These are phyloP conservation scores for Drosophila leonis DNA, from an alignment of 2,888 invertebrate species.

Conservation along the genomic window DNA sequence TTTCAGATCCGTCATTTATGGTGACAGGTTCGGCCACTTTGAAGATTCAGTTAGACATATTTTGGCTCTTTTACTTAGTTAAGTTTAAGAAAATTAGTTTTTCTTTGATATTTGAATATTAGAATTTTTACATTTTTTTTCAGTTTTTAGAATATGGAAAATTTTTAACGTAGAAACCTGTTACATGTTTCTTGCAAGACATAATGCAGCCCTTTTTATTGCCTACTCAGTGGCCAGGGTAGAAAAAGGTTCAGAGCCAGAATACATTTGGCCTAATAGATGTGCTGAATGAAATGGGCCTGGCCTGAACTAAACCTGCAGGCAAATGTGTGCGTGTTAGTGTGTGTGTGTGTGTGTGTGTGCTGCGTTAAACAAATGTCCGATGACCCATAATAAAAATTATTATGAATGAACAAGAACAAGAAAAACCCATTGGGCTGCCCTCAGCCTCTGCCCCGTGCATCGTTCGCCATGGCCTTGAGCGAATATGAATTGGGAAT, in stretches of 20 bases:
- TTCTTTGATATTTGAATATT: too few species aligned
- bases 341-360: slow-evolving; percentile 42
- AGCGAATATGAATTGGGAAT: slow-evolving; percentile 35
- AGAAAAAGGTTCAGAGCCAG: slow-evolving; percentile 50
- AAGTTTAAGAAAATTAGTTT: too few species aligned
- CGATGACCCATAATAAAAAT: slow-evolving; percentile 82
- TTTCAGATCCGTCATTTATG: too few species aligned
- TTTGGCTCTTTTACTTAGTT: too few species aligned
- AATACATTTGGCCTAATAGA: slow-evolving; percentile 76
- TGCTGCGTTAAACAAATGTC: slow-evolving; percentile 77
- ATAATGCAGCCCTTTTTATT: slow-evolving; percentile 5
- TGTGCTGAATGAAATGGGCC: slow-evolving; percentile 72
- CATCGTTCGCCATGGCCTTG: slow-evolving; percentile 15
- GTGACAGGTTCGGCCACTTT: too few species aligned
- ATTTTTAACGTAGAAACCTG: neutral
- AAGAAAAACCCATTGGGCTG: slow-evolving; percentile 75
- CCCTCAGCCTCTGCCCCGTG: neutral
- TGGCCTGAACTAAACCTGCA: slow-evolving; percentile 36
- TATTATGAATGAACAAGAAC: slow-evolving; percentile 79
- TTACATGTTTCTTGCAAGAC: neutral
- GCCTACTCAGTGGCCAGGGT: slow-evolving; percentile 2
- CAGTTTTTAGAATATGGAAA: neutral
- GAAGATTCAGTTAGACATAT: too few species aligned
- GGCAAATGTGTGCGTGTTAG: slow-evolving; percentile 33
- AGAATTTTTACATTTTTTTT: neutral